Percentiles rank a stretch among this genome's conserved stretches.
Conservation (phyloP, 2,888 invertebrate genomes). For the Crepidodera aurea region DNA sequence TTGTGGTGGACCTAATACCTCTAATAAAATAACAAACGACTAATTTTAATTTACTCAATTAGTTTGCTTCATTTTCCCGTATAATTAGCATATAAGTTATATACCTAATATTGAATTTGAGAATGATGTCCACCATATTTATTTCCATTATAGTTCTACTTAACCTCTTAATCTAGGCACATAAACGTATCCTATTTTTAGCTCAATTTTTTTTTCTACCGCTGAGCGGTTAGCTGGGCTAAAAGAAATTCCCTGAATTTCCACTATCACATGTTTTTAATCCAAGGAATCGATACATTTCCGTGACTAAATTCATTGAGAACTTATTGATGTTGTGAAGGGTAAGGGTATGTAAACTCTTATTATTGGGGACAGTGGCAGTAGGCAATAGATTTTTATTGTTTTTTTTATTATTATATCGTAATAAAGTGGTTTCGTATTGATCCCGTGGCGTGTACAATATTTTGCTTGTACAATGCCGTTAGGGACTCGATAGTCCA, state of each 20-base stretch:
- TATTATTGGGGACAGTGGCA: constrained; percentile 24
- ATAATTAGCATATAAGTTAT: too few species aligned
- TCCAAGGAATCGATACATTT: constrained; percentile 20
- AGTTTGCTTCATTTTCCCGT: too few species aligned
- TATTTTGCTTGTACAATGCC: background rate
- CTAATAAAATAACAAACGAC: too few species aligned
- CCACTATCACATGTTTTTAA: constrained; percentile 15
- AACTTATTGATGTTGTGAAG: constrained; percentile 31
- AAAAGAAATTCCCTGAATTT: background rate
- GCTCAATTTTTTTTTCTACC: background rate
- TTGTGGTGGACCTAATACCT: too few species aligned
- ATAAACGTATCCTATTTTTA: too few species aligned
- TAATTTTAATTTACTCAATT: too few species aligned
- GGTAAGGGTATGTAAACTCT: constrained; percentile 29
- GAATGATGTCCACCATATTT: too few species aligned
- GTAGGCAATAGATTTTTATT: constrained; percentile 15
- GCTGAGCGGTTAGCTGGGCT: background rate
- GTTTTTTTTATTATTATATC: constrained; percentile 14
- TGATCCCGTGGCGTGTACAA: background rate
- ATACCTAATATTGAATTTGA: too few species aligned
- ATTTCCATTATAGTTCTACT: too few species aligned
- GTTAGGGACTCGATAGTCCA: background rate
- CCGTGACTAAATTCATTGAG: constrained; percentile 35
- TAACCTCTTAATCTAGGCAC: too few species aligned
- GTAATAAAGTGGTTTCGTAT: constrained; percentile 9